Base-by-base conservation (phyloP, 2,888 invertebrate species). In the Nymphalis polychloros region DNA sequence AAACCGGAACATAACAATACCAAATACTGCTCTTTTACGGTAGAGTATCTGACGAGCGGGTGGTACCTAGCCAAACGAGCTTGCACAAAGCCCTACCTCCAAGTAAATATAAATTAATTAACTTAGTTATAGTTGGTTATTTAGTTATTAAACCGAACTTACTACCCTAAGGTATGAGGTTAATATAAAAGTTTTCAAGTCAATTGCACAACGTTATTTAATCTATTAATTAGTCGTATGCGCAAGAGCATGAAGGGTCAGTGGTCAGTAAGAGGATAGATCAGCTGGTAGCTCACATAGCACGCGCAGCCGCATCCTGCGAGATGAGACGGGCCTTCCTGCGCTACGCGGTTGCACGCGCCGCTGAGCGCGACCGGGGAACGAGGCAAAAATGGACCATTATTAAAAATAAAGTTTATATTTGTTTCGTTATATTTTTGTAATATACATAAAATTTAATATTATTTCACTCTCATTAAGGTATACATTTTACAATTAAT, bases 241-340 rank as follows among this genome's bases (percentile, higher is more conserved):
- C 55, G 61, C 59, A 17, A 49, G 63, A 69, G 68, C 67, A 70
- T 72, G 66, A 76, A 78, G 48, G 80, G 79, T 79, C 83, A 79
- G 79, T 77, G 75, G 73, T 70, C 75, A 75, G 77, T 75, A 74
- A 87, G 83, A 77, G 82, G 86, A 87, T 88, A 86, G 81, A 75
- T 77, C 75, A 78, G 81, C 74, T 72, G 76, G 76, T 77, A 77
- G 77, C 75, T 75, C 75, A 75, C 77, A 73, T 73, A 73, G 75
- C 78, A 75, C 79, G 85, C 81, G 76, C 76, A 73, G 86, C 90
- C 90, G 91, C 92, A 91, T 92, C 91, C 92, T 90, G 90, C 85
- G 90, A 92, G 92, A 91, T 87, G 92, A 92, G 92, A 92, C 88
- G 90, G 84, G 78, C 86, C 87, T 89, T 92, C 92, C 92, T 92